Conservation (phyloP, 2,113 vertebrate species). For the Trochalopteron elliotii region DNA sequence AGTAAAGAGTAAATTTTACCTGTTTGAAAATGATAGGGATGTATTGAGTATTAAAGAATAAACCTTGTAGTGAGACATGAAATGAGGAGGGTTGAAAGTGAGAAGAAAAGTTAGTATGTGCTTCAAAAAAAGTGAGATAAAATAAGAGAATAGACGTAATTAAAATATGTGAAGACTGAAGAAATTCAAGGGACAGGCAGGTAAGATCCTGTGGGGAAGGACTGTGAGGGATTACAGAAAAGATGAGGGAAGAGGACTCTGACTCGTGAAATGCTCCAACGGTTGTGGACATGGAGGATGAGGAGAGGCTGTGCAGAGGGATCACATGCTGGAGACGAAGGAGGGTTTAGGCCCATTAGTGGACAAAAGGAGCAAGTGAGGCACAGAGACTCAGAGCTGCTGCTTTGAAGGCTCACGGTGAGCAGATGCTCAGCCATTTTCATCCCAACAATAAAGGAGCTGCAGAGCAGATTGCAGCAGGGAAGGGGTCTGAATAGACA, state of each 20-base stretch:
- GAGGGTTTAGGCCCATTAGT: not conserved
- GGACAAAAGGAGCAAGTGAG: not conserved
- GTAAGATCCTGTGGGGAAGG: not conserved
- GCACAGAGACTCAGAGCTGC: not conserved
- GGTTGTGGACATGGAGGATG: not conserved
- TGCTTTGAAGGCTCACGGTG: not conserved
- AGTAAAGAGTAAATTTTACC: not conserved
- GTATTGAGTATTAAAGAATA: not conserved
- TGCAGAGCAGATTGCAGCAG: not conserved
- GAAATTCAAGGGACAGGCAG: not conserved
- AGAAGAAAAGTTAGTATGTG: not conserved
- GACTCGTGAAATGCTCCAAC: rapidly evolving
- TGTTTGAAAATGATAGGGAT: not conserved
- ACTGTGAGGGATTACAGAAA: not conserved
- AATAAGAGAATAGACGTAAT: not conserved
- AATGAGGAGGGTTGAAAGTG: not conserved
- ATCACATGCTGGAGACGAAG: not conserved
- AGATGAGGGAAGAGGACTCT: not conserved
- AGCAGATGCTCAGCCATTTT: not conserved
- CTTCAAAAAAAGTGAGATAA: not conserved
- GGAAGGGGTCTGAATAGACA: not conserved
- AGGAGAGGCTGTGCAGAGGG: not conserved
- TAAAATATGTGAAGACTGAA: not conserved
- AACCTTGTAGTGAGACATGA: not conserved
- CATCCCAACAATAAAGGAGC: not conserved